Evolutionary conservation across 2,113 vertebrate species (phyloP).

Genomic region (Lagopus leucura): DNA sequence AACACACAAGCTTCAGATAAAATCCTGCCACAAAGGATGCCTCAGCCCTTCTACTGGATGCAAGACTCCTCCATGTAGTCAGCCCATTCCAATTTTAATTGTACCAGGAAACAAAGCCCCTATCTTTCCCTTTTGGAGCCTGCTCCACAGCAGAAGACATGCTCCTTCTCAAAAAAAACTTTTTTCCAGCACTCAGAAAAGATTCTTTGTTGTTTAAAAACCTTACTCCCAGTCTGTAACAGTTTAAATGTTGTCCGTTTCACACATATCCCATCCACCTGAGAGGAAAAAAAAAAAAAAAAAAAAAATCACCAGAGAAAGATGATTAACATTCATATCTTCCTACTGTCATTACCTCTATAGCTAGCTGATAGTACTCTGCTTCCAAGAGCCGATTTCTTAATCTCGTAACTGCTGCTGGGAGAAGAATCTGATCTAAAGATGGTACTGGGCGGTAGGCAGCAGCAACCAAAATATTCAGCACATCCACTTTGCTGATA

Average conservation of each 20-base stretch:
- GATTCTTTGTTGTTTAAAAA: neutral
- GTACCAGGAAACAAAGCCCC: neutral
- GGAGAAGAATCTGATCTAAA: conserved; percentile 92
- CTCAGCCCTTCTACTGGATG: neutral
- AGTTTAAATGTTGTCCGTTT: neutral
- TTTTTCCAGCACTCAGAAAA: neutral
- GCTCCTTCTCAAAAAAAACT: neutral
- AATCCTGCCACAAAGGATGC: neutral
- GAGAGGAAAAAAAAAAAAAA: neutral
- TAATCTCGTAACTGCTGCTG: conserved; percentile 88
- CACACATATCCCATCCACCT: neutral
- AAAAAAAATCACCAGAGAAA: neutral
- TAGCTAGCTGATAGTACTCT: conserved; percentile 93
- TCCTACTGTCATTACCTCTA: conserved; percentile 83
- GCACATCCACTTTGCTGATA: conserved; percentile 96
- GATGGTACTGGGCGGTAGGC: conserved; percentile 93
- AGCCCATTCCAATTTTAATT: neutral
- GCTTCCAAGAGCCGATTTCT: conserved; percentile 94
- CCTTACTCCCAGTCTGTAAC: neutral
- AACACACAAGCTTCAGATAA: neutral
- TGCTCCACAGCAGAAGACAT: neutral
- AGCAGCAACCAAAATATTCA: conserved; percentile 92
- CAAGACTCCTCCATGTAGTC: neutral
- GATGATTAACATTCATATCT: neutral
- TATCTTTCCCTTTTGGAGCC: neutral